Evolutionary conservation across 1,140 invertebrate genomes (phyloP).

Genomic region (Halyomorpha halys): DNA sequence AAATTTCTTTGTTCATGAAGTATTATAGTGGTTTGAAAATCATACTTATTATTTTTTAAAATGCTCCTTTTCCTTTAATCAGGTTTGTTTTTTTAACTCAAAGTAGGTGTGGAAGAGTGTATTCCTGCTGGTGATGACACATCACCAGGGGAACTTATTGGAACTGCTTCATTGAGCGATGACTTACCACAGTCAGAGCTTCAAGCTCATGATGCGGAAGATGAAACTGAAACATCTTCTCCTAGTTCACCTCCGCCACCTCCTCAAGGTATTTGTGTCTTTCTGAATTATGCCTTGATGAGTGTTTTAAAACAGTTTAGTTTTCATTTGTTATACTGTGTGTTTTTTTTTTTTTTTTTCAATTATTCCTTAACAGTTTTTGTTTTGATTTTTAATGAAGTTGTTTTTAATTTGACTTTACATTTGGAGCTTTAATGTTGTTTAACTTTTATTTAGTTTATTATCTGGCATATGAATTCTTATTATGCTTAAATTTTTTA

Average conservation of each 20-base stretch:
- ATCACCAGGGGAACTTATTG: not conserved
- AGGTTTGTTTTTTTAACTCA: too few relatives aligned
- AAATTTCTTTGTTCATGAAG: too few relatives aligned
- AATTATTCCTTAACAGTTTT: not conserved
- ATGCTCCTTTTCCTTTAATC: too few relatives aligned
- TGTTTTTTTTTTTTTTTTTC: constrained; percentile 4
- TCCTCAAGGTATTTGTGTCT: constrained; percentile 4
- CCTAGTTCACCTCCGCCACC: constrained; percentile 7
- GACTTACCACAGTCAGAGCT: not conserved
- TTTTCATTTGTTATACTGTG: not conserved
- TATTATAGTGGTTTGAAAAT: too few relatives aligned
- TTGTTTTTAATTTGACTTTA: too few relatives aligned
- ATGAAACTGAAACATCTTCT: constrained; percentile 6
- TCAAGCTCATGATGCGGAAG: not conserved
- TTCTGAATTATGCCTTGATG: too few relatives aligned
- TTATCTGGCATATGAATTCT: too few relatives aligned
- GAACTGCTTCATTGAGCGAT: not conserved
- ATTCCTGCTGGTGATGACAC: constrained; percentile 2
- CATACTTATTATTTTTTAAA: too few relatives aligned
- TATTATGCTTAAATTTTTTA: too few relatives aligned
- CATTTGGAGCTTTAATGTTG: too few relatives aligned
- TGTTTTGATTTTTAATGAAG: not conserved
- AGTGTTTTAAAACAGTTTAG: too few relatives aligned
- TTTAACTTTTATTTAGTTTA: too few relatives aligned
- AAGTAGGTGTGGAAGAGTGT: not conserved